Conservation (phyloP, 2,113 vertebrate species). For the Thymallus thymallus region DNA sequence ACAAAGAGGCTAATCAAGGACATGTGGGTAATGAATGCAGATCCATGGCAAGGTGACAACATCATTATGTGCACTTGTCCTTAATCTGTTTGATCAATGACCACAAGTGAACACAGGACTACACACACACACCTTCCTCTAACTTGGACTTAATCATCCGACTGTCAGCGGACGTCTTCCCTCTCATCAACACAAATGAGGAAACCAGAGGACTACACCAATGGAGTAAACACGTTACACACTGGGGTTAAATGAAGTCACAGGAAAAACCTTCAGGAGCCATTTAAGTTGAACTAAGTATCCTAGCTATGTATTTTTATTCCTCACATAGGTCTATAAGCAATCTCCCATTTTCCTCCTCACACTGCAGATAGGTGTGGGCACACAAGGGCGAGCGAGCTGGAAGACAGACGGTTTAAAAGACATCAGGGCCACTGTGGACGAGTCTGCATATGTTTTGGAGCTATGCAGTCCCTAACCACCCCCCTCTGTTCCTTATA, state of each 20-base stretch:
- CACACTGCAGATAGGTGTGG: constrained; percentile 51
- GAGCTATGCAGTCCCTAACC: constrained; percentile 28
- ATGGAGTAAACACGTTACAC: neutral
- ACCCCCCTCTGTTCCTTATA: constrained; percentile 23
- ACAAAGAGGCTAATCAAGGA: constrained; percentile 47
- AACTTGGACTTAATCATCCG: constrained; percentile 41
- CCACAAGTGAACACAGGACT: constrained; percentile 29
- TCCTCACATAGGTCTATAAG: neutral
- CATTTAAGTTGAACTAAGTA: too few relatives aligned
- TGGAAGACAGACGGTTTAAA: constrained; percentile 70
- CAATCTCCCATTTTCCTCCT: constrained; percentile 36
- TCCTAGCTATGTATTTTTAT: neutral
- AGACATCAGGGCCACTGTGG: constrained; percentile 60
- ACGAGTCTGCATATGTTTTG: constrained; percentile 63
- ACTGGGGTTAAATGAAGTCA: neutral
- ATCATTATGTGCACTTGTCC: constrained; percentile 48
- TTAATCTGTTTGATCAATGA: constrained; percentile 58
- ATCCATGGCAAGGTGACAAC: constrained; percentile 27
- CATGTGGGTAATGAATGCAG: constrained; percentile 44
- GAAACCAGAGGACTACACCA: neutral
- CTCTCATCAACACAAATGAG: neutral
- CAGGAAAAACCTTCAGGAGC: too few relatives aligned
- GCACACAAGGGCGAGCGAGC: constrained; percentile 46
- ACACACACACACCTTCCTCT: constrained; percentile 27
- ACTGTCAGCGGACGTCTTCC: constrained; percentile 6